Evolutionary conservation across 2,797 vertebrate genomes (phyloP).

Genomic region (Channallabes apus): DNA sequence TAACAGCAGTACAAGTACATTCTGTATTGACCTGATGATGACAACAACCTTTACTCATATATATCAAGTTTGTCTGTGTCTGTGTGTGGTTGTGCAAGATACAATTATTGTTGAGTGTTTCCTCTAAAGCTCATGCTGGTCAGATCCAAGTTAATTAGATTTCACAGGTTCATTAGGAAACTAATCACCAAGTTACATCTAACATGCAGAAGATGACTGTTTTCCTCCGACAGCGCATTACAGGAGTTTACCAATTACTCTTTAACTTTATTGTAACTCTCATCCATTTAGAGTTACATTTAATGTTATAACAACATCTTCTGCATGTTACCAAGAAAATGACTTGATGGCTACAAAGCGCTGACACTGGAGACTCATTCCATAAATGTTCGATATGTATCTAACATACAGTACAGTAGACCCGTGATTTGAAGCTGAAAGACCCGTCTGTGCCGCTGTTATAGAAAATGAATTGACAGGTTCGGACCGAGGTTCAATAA

Average conservation of each 20-base stretch:
- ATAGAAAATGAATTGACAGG: not conserved
- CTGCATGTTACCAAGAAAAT: not conserved
- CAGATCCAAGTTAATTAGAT: not conserved
- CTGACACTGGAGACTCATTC: conserved; percentile 1
- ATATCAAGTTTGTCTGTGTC: not conserved
- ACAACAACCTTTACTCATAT: conserved; percentile 25
- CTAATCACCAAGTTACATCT: not conserved
- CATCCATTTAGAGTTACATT: not conserved
- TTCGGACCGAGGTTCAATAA: not conserved
- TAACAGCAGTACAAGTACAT: not conserved
- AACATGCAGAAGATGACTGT: not conserved
- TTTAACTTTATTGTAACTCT: not conserved
- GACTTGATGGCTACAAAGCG: not conserved
- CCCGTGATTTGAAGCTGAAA: not conserved
- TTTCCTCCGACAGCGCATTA: not conserved
- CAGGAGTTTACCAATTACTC: not conserved
- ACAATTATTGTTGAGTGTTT: not conserved
- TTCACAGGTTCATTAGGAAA: not conserved
- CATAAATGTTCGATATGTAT: not conserved
- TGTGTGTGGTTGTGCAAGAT: not conserved
- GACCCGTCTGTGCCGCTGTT: not conserved
- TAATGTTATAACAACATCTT: not conserved
- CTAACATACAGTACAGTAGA: too few species aligned
- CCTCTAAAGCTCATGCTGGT: not conserved
- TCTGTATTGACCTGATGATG: conserved; percentile 37